Conservation (phyloP, 1,140 invertebrate species). For the Bombus confusus region DNA sequence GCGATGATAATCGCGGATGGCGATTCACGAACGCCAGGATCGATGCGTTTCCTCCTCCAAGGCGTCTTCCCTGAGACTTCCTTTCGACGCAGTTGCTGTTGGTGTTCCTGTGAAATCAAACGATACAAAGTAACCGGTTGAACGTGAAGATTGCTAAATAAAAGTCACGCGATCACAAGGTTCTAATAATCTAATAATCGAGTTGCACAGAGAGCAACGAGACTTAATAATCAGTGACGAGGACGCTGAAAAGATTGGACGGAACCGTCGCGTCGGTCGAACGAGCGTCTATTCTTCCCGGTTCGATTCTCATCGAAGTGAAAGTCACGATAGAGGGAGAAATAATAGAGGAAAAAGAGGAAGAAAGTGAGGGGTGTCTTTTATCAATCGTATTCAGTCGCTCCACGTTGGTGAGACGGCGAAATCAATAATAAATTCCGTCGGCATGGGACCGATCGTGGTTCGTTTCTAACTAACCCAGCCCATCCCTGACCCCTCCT, state of each 20-base stretch:
- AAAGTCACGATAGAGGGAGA: constrained; percentile 47
- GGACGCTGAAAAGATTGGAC: constrained; percentile 29
- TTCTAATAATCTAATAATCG: neutral
- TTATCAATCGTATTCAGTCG: constrained; percentile 70
- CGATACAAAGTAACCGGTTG: neutral
- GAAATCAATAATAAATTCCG: constrained; percentile 69
- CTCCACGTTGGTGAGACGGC: constrained; percentile 30
- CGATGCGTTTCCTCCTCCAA: neutral
- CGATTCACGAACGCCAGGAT: constrained; percentile 50
- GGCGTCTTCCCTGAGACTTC: no score
- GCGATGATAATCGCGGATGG: constrained; percentile 40
- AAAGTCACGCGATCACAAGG: neutral
- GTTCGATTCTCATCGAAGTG: constrained; percentile 22
- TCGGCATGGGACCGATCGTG: neutral
- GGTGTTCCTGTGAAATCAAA: neutral
- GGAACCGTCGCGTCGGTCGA: neutral
- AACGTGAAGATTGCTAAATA: neutral
- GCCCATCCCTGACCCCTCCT: constrained; percentile 21
- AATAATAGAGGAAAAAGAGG: no score
- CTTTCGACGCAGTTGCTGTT: neutral
- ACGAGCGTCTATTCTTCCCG: constrained; percentile 8
- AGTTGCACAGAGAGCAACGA: constrained; percentile 53
- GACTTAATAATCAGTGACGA: constrained; percentile 55
- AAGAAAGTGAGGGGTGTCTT: constrained; percentile 31
- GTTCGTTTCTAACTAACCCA: neutral